Conservation (phyloP, 2,797 vertebrate species). For the Cottoperca gobio region DNA sequence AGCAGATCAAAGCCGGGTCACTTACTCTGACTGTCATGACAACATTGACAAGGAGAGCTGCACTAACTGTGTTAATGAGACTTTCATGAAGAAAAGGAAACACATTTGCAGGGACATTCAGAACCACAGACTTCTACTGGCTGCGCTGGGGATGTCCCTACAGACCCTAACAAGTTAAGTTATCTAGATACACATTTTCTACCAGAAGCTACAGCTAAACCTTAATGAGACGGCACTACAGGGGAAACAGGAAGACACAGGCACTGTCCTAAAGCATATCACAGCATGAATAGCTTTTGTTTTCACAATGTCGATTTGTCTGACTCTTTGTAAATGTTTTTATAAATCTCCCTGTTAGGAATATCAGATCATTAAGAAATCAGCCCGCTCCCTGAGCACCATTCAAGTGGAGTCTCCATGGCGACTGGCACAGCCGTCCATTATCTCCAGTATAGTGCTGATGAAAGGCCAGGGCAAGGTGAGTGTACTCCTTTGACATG, state of each 20-base stretch:
- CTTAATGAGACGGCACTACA: background rate
- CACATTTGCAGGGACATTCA: background rate
- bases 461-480: slow-evolving; percentile 99
- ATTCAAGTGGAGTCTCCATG: slow-evolving; percentile 97
- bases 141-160: background rate
- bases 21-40: slow-evolving; percentile 9
- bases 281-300: background rate
- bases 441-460: slow-evolving; percentile 97
- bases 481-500: slow-evolving; percentile 68
- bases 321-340: slow-evolving; percentile 35
- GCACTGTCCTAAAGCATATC: background rate
- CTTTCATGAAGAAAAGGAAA: slow-evolving; percentile 17
- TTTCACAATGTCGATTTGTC: slow-evolving; percentile 21
- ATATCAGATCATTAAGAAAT: slow-evolving; percentile 95
- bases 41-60: slow-evolving; percentile 30
- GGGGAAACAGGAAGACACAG: background rate
- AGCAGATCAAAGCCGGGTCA: slow-evolving; percentile 37
- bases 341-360: slow-evolving; percentile 82
- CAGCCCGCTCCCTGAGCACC: slow-evolving; percentile 94
- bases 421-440: slow-evolving; percentile 95
- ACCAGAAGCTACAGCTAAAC: background rate
- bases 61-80: slow-evolving; percentile 44
- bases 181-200: background rate
- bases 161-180: background rate
- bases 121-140: background rate